These are phyloP conservation scores for Zosterops borbonicus DNA, from an alignment of 2,113 vertebrate species.

Conservation along the genomic window DNA sequence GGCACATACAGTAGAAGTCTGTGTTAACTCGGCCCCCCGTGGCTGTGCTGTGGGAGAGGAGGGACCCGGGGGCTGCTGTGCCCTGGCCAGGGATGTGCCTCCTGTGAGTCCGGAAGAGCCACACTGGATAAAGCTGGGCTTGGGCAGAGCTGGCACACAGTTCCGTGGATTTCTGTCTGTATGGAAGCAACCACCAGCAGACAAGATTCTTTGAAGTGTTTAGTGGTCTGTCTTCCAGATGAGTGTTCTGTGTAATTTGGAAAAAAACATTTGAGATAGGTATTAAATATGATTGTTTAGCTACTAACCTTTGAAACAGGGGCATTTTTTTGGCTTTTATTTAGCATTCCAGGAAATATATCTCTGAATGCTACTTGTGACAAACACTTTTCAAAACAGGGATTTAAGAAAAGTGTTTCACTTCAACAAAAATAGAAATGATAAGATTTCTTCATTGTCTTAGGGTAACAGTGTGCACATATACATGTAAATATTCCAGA, in stretches of 20 bases:
- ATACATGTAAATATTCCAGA: background rate
- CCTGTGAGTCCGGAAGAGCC: rapidly evolving
- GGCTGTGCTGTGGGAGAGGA: background rate
- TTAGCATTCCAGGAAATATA: background rate
- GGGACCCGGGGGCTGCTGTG: rapidly evolving
- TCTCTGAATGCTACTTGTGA: background rate
- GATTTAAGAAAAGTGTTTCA: background rate
- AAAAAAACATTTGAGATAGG: background rate
- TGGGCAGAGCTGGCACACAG: background rate
- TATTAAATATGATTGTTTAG: background rate
- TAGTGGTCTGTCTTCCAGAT: constrained; percentile 16
- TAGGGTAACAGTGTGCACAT: background rate
- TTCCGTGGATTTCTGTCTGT: background rate
- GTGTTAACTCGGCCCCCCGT: background rate
- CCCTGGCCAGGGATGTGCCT: background rate
- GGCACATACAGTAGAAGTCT: background rate
- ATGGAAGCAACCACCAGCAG: background rate
- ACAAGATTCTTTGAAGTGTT: constrained; percentile 1
- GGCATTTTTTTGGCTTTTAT: background rate
- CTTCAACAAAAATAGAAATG: background rate
- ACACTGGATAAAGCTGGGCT: background rate
- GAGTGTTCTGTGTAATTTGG: background rate
- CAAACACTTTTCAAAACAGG: background rate
- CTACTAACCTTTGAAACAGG: background rate
- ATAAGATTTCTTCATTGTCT: background rate